Percentiles rank a stretch among this genome's conserved stretches.
phyloP scores from a whole-genome alignment of 2,113 vertebrate genomes.

The Hemibagrus wyckioides region DNA sequence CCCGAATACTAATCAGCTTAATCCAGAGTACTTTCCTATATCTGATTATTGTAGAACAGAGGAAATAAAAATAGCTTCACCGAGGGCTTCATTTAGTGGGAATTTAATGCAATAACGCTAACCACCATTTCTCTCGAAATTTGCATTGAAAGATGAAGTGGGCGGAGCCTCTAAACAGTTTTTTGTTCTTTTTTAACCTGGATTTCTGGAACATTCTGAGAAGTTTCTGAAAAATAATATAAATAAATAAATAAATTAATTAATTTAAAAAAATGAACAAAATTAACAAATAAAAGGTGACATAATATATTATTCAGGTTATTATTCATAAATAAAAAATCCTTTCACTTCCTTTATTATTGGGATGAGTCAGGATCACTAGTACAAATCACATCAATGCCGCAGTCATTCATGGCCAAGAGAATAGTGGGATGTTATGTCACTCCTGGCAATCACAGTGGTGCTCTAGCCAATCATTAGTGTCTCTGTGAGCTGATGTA shows the following conservation, averaged over 20 bases:
- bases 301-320: too few relatives aligned
- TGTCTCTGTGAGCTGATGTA: background rate
- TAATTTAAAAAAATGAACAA: too few relatives aligned
- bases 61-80: background rate
- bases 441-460: background rate
- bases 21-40: background rate
- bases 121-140: background rate
- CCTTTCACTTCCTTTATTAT: too few relatives aligned
- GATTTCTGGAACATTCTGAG: too few relatives aligned
- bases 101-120: background rate
- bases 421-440: background rate
- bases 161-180: background rate
- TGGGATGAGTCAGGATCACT: background rate
- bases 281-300: too few relatives aligned
- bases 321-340: too few relatives aligned
- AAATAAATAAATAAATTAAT: too few relatives aligned
- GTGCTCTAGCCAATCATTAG: background rate
- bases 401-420: background rate
- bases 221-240: too few relatives aligned
- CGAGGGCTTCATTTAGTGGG: background rate
- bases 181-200: too few relatives aligned
- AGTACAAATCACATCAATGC: background rate
- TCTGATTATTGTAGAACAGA: background rate
- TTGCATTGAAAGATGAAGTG: background rate
- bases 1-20: conserved; percentile 23